Base-by-base conservation (phyloP, 2,888 invertebrate species). In the Argyra leucocephala region DNA sequence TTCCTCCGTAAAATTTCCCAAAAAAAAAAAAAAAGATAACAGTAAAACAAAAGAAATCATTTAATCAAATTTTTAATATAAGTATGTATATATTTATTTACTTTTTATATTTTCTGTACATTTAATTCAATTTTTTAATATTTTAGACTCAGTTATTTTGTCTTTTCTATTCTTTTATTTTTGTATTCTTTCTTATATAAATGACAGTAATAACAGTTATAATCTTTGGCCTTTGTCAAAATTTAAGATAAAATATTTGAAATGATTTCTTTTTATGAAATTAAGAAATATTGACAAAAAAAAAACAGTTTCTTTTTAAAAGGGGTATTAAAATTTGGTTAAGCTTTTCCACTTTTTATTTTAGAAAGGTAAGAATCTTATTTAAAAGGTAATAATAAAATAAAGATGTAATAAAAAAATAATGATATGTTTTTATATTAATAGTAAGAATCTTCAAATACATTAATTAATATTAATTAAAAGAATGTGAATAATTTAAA, bases 201-300 rank as follows among this genome's bases (percentile, higher is more conserved):
- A 48, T 48, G 48, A 48, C 48, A 48, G 48, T n/a, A 48, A 48
- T 48, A 48, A 48, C 48, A 18, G 48, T 48, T 18, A n/a, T 48
- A 48, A 48, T 48, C 48, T 48, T 48, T 48, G 48, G 48, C 48
- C 48, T 48, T 48, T 48, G 48, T 48, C 48, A 48, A 48, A 48
- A 48, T 48, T 48, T 48, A 2, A 48, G 48, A 48, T 48, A 48
- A 48, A 48, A 48, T 48, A 48, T 48, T 48, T 48, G 48, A 48
- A 48, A 48, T 48, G n/a, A 18, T 18, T 18, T 48, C 12, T 31
- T 31, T n/a, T n/a, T n/a, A n/a, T n/a, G n/a, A n/a, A n/a, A 15
- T 48, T 48, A 18, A 48, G 48, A 48, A 48, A 31, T 31, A 31
- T 48, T 48, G 31, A 2, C 7, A 31, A 31, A 31, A 31, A 31